Percentiles rank a stretch among this genome's conserved stretches.
phyloP scores from a whole-genome alignment of 2,888 invertebrate genomes.

The Philereme vetulata region DNA sequence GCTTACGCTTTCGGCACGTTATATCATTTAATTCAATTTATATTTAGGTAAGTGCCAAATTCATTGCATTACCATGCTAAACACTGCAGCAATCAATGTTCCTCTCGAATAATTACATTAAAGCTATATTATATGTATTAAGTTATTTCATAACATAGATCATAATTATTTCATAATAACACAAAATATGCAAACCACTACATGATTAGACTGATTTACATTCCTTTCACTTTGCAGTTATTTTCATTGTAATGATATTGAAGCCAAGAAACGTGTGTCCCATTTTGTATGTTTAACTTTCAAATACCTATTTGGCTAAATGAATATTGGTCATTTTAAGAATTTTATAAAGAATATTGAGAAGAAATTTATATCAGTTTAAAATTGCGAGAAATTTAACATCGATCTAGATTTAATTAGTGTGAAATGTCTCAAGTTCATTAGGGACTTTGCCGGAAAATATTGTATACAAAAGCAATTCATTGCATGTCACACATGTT shows the following conservation, averaged over 20 bases:
- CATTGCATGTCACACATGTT: constrained; percentile 57
- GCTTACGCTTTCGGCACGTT: constrained; percentile 38
- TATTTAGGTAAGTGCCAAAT: constrained; percentile 61
- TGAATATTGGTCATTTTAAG: constrained; percentile 32
- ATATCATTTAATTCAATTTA: constrained; percentile 41
- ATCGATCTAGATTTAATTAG: constrained; percentile 37
- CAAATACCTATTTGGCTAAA: constrained; percentile 26
- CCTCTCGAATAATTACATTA: constrained; percentile 57
- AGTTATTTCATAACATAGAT: constrained; percentile 42
- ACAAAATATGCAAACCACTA: constrained; percentile 51
- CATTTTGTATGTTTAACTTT: constrained; percentile 38
- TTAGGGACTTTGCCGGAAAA: constrained; percentile 31
- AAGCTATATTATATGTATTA: too few species aligned
- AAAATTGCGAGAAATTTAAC: constrained; percentile 34
- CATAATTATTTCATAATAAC: constrained; percentile 29
- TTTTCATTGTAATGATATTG: constrained; percentile 17
- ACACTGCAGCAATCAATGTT: constrained; percentile 50
- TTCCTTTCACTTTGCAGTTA: constrained; percentile 47
- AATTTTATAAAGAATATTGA: constrained; percentile 27
- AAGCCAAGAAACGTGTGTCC: constrained; percentile 33
- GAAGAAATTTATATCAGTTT: constrained; percentile 34
- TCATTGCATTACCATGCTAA: constrained; percentile 52
- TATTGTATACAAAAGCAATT: constrained; percentile 44
- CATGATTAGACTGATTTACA: constrained; percentile 61
- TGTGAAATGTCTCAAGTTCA: constrained; percentile 34